phyloP scores from a whole-genome alignment of 2,113 vertebrate genomes.

The Camelus bactrianus region DNA sequence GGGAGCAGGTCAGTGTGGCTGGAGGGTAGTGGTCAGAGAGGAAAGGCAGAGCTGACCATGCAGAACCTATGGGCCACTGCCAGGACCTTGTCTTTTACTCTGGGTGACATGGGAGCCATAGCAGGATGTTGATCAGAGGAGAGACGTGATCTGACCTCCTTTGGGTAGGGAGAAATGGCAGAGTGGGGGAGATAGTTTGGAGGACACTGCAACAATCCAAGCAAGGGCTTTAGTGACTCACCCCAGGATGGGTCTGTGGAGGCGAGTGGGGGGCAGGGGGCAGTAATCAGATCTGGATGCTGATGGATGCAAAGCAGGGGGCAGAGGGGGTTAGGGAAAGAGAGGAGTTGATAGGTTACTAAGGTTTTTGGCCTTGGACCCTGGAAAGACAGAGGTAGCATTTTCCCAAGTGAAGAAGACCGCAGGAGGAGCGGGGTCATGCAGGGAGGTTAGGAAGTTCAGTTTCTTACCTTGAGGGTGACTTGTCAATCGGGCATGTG shows the following conservation, averaged over 20 bases:
- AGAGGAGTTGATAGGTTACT: not conserved
- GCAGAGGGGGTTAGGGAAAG: not conserved
- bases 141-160: not conserved
- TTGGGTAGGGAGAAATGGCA: not conserved
- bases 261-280: not conserved
- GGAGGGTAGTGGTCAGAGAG: not conserved
- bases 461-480: not conserved
- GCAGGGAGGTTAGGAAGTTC: not conserved
- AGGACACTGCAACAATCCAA: not conserved
- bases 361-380: not conserved
- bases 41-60: fast-evolving
- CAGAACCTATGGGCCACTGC: fast-evolving
- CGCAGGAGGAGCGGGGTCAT: fast-evolving
- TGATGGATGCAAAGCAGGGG: not conserved
- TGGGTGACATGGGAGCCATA: not conserved
- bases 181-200: not conserved
- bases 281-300: not conserved
- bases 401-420: not conserved
- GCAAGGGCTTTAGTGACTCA: not conserved
- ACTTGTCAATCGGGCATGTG: not conserved
- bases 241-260: not conserved
- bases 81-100: not conserved
- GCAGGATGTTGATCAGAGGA: not conserved
- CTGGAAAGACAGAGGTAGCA: not conserved
- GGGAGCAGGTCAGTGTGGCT: not conserved